phyloP scores from a whole-genome alignment of 2,797 vertebrate species.

The Acropternis orthonyx region DNA sequence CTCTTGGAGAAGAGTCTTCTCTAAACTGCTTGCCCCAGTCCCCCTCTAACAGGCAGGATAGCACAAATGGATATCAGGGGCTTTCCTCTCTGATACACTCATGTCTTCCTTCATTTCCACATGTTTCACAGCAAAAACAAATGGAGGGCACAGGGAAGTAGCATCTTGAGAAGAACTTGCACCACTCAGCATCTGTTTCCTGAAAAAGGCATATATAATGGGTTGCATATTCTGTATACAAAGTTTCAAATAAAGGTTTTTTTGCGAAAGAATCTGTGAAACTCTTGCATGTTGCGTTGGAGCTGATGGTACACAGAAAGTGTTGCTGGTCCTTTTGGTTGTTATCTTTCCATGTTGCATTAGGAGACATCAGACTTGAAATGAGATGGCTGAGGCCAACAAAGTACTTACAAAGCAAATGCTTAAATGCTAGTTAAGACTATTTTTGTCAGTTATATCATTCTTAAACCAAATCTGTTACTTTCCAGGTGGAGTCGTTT shows the following conservation, averaged over 20 bases:
- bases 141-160: too few species aligned
- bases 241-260: neutral
- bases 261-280: neutral
- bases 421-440: neutral
- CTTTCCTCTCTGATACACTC: neutral
- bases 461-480: neutral
- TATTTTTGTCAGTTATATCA: rapidly evolving
- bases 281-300: neutral
- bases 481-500: conserved; percentile 81
- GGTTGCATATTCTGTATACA: neutral
- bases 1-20: neutral
- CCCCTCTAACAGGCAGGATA: neutral
- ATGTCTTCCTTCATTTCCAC: neutral
- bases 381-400: neutral
- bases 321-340: neutral
- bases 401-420: neutral
- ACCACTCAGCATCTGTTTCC: neutral
- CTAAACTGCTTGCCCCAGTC: neutral
- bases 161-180: neutral
- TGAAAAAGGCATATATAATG: rapidly evolving
- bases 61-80: neutral
- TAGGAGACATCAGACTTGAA: neutral
- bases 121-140: neutral
- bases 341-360: neutral
- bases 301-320: neutral